A percentile compares a stretch with the other conserved stretches of the same genome.
These are phyloP conservation scores for Megalonaias nervosa DNA, from an alignment of 1,140 invertebrate species.

Conservation along the genomic window DNA sequence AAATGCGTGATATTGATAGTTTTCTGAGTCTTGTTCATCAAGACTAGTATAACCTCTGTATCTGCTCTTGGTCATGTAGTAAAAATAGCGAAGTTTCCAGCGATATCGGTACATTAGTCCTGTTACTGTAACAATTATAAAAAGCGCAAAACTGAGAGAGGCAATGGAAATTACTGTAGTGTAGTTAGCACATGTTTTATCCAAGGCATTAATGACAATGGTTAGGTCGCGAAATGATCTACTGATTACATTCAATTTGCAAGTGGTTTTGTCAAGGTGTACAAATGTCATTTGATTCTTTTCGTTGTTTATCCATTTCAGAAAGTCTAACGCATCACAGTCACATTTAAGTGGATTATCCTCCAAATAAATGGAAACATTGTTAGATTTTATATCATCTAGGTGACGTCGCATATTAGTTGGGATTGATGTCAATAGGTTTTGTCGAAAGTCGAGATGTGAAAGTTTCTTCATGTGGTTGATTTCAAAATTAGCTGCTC, in stretches of 20 bases:
- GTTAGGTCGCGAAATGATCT: background rate
- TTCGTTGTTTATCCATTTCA: slow-evolving; percentile 12
- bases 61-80: slow-evolving; percentile 33
- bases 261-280: background rate
- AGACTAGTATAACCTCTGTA: slow-evolving; percentile 3
- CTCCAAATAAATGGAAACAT: slow-evolving; percentile 14
- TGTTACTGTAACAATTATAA: background rate
- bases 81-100: slow-evolving; percentile 54
- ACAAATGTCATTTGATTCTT: slow-evolving; percentile 1
- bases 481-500: too few species aligned
- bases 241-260: background rate
- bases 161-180: slow-evolving; percentile 1
- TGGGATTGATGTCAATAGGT: too few species aligned
- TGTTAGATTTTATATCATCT: too few species aligned
- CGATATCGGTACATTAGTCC: slow-evolving; percentile 17
- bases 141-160: background rate
- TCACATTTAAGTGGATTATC: slow-evolving; percentile 14
- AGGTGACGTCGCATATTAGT: too few species aligned
- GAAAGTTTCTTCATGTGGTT: too few species aligned
- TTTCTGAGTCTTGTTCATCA: background rate
- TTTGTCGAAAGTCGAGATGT: too few species aligned
- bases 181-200: slow-evolving; percentile 7
- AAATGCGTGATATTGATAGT: slow-evolving; percentile 48
- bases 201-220: background rate
- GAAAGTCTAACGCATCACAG: slow-evolving; percentile 16